Percentiles rank a stretch among this genome's conserved stretches.
Evolutionary conservation across 1,140 invertebrate genomes (phyloP).

Genomic region (Sycophila sp.): DNA sequence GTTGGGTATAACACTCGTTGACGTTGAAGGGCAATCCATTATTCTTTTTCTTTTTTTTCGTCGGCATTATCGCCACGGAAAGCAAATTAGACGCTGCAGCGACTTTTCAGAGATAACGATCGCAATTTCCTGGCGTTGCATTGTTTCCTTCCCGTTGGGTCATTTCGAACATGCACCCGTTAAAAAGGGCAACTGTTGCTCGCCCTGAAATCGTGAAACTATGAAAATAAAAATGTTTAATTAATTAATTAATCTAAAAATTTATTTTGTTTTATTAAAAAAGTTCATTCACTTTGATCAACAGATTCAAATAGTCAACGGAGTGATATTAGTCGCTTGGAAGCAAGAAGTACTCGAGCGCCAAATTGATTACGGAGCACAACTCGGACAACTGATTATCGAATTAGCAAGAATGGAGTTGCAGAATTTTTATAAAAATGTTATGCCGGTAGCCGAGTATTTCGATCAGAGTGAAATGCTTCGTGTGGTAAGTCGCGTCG

Average conservation of each 20-base stretch:
- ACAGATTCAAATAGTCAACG: slow-evolving; percentile 87
- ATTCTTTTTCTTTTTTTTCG: too few relatives aligned
- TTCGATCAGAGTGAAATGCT: slow-evolving; percentile 88
- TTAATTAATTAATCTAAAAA: background rate
- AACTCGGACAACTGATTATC: slow-evolving; percentile 86
- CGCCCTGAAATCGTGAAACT: background rate
- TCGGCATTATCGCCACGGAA: background rate
- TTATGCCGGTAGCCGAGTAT: slow-evolving; percentile 89
- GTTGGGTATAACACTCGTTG: too few relatives aligned
- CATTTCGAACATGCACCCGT: background rate
- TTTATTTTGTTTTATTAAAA: background rate
- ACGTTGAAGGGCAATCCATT: background rate
- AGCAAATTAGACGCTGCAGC: background rate
- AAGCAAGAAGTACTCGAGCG: slow-evolving; percentile 83
- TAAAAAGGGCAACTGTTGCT: too few relatives aligned
- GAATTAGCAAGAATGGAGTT: slow-evolving; percentile 87
- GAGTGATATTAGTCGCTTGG: slow-evolving; percentile 87
- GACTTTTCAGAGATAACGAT: background rate
- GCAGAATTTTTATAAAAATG: slow-evolving; percentile 87
- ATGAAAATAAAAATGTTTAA: background rate
- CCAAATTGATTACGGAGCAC: slow-evolving; percentile 89
- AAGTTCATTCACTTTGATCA: background rate
- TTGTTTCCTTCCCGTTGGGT: background rate
- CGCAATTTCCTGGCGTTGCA: background rate
- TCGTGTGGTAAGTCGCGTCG: slow-evolving; percentile 81